phyloP scores from a whole-genome alignment of 2,888 invertebrate species.

The Xylota sylvarum region DNA sequence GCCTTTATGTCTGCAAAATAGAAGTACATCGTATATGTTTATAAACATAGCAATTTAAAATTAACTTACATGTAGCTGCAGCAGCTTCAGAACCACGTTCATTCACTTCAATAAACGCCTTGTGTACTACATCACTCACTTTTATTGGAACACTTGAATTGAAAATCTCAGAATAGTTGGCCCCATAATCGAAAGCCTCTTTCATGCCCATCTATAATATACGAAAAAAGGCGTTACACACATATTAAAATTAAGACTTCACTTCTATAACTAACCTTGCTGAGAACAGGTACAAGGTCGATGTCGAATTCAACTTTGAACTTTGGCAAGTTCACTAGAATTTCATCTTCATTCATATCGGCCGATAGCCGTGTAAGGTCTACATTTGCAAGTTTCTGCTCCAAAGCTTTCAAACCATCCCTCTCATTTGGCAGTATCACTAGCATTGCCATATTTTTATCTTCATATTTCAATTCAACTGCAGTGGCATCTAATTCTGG shows the following conservation, averaged over 20 bases:
- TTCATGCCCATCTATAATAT: conserved; percentile 88
- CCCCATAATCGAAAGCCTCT: conserved; percentile 87
- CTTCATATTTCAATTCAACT: conserved; percentile 90
- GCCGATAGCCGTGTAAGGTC: conserved; percentile 86
- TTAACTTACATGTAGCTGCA: conserved; percentile 56
- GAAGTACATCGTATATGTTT: background rate
- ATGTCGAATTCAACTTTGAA: conserved; percentile 93
- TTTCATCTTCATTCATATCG: conserved; percentile 86
- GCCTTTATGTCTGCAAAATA: conserved; percentile 44
- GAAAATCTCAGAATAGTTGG: conserved; percentile 89
- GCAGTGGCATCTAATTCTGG: conserved; percentile 86
- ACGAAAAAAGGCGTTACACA: background rate
- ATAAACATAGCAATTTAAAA: background rate
- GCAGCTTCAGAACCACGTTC: conserved; percentile 95
- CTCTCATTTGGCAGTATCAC: conserved; percentile 90
- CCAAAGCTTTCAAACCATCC: conserved; percentile 88
- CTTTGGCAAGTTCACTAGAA: conserved; percentile 89
- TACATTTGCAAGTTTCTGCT: conserved; percentile 87
- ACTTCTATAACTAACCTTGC: conserved; percentile 82
- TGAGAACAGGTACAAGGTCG: conserved; percentile 86
- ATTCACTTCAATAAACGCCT: conserved; percentile 94
- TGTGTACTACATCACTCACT: conserved; percentile 91
- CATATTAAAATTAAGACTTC: background rate
- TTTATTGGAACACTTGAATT: conserved; percentile 85
- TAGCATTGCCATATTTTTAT: conserved; percentile 90